A percentile compares a stretch with the other conserved stretches of the same genome.
Evolutionary conservation across 1,140 invertebrate genomes (phyloP).

Genomic region (Venturia canescens): DNA sequence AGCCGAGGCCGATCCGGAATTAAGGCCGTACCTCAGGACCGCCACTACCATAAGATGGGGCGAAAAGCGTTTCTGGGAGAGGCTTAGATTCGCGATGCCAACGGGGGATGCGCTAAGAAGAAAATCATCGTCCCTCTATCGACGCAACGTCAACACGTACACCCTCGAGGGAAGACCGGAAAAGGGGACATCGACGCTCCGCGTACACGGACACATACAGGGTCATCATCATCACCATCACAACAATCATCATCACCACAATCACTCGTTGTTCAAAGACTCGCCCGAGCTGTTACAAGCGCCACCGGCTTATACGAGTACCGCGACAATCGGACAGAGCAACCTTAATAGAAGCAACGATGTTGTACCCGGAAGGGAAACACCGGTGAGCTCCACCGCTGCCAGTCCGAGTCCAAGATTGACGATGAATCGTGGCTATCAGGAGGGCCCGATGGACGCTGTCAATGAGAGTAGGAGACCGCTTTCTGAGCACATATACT

Average conservation of each 20-base stretch:
- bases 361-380: constrained; percentile 52
- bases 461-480: constrained; percentile 81
- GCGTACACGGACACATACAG: constrained; percentile 74
- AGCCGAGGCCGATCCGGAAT: constrained; percentile 90
- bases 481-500: constrained; percentile 91
- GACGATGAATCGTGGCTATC: constrained; percentile 75
- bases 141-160: constrained; percentile 87
- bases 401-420: constrained; percentile 68
- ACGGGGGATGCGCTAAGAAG: constrained; percentile 74
- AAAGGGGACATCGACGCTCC: constrained; percentile 77
- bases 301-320: constrained; percentile 77
- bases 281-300: constrained; percentile 70
- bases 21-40: constrained; percentile 92
- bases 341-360: constrained; percentile 59
- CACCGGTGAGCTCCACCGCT: constrained; percentile 54
- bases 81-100: constrained; percentile 92
- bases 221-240: constrained; percentile 64
- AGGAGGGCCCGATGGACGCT: constrained; percentile 75
- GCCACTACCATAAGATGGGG: constrained; percentile 89
- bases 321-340: constrained; percentile 64
- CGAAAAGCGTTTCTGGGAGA: constrained; percentile 94
- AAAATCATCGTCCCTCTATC: constrained; percentile 79
- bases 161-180: constrained; percentile 80
- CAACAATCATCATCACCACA: constrained; percentile 74
- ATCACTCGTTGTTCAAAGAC: constrained; percentile 75